phyloP scores from a whole-genome alignment of 2,113 vertebrate genomes.

The Neogale vison region DNA sequence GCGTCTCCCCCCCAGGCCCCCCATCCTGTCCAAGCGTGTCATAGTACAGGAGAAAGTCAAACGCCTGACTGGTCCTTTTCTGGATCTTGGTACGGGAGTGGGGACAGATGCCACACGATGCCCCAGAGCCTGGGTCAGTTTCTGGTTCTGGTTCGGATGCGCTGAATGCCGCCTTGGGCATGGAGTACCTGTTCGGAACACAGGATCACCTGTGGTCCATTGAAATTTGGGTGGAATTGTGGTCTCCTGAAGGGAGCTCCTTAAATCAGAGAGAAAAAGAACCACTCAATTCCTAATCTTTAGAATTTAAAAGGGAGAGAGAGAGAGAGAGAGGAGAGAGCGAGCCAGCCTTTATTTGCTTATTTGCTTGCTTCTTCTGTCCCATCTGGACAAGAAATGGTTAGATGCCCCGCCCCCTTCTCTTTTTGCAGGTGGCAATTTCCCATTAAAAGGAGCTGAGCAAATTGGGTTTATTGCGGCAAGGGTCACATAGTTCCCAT shows the following conservation, averaged over 20 bases:
- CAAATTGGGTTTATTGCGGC: neutral
- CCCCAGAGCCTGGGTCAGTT: constrained; percentile 44
- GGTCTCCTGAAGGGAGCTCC: neutral
- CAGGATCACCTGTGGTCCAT: neutral
- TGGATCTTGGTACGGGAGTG: constrained; percentile 67
- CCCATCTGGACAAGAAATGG: constrained; percentile 64
- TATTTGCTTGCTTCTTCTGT: constrained; percentile 56
- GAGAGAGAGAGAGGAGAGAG: fast-evolving
- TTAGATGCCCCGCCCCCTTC: neutral
- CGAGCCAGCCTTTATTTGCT: fast-evolving
- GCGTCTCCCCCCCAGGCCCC: constrained; percentile 63
- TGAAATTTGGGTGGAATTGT: neutral
- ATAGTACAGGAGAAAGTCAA: constrained; percentile 74
- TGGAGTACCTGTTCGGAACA: no score
- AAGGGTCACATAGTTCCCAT: neutral
- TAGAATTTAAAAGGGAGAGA: neutral
- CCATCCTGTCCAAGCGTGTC: constrained; percentile 64
- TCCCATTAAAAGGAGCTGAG: constrained; percentile 3
- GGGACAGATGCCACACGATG: constrained; percentile 67
- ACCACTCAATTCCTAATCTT: neutral
- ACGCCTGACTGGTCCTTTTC: constrained; percentile 75
- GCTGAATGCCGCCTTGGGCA: neutral
- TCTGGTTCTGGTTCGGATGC: neutral
- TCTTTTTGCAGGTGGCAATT: neutral
- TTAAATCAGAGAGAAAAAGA: neutral